phyloP scores from a whole-genome alignment of 2,797 vertebrate species.

The Leptodactylus fallax region DNA sequence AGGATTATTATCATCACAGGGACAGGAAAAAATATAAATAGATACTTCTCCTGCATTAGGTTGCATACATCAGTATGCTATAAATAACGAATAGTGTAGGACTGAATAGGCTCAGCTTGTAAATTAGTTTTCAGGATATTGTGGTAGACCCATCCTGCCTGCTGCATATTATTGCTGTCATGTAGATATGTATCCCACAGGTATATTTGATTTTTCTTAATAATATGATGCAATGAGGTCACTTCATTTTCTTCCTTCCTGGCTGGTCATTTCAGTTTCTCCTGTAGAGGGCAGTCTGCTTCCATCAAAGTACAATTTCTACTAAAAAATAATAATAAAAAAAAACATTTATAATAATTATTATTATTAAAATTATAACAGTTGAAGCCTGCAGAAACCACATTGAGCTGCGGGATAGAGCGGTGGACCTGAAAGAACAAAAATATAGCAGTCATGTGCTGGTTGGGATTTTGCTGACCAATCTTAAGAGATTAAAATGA shows the following conservation, averaged over 20 bases:
- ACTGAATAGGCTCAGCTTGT: neutral
- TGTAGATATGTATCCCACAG: neutral
- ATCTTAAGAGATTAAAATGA: constrained; percentile 68
- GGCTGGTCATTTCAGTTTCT: constrained; percentile 15
- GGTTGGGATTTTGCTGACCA: constrained; percentile 65
- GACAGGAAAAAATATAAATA: neutral
- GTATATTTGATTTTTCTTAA: neutral
- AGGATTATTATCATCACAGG: neutral
- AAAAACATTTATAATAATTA: constrained; percentile 70
- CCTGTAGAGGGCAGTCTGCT: constrained; percentile 81
- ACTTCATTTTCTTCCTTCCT: neutral
- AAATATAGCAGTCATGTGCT: constrained; percentile 52
- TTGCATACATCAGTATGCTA: neutral
- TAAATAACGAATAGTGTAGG: neutral
- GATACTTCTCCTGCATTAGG: neutral
- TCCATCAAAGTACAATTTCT: constrained; percentile 69
- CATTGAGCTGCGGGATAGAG: constrained; percentile 66
- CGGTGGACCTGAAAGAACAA: constrained; percentile 65
- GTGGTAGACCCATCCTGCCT: neutral
- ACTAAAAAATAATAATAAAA: constrained; percentile 44
- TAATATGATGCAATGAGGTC: neutral
- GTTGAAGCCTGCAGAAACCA: constrained; percentile 72
- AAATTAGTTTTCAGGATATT: neutral
- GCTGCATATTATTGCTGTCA: neutral
- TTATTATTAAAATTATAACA: constrained; percentile 72